phyloP scores from a whole-genome alignment of 2,113 vertebrate genomes.

The Gadus chalcogrammus region DNA sequence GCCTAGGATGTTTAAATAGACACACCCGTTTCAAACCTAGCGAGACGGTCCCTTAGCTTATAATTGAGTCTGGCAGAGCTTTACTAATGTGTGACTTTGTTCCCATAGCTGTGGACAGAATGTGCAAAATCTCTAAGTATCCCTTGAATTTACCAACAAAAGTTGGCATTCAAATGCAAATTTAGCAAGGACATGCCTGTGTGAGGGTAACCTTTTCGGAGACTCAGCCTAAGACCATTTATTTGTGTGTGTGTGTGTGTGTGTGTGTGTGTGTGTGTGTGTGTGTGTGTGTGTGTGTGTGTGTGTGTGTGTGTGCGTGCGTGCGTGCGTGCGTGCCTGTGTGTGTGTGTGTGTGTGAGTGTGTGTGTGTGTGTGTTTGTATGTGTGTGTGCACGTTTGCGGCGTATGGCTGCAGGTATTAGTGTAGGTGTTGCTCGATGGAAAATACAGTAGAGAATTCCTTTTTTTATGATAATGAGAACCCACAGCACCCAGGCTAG shows the following conservation, averaged over 20 bases:
- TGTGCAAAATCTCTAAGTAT: constrained; percentile 68
- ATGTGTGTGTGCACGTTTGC: neutral
- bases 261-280: constrained; percentile 18
- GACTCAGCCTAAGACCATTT: constrained; percentile 10
- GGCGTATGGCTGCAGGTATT: constrained; percentile 2
- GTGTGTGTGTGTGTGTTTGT: constrained; percentile 1
- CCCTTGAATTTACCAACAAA: constrained; percentile 75
- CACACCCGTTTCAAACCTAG: constrained; percentile 46
- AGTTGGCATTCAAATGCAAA: constrained; percentile 75
- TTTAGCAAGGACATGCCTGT: constrained; percentile 60
- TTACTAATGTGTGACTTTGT: constrained; percentile 68
- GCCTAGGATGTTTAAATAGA: constrained; percentile 43
- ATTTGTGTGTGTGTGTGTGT: constrained; percentile 11
- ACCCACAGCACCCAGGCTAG: constrained; percentile 21
- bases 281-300: constrained; percentile 6
- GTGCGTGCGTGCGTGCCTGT: constrained; percentile 8
- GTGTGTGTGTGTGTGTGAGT: neutral
- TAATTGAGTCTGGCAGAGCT: constrained; percentile 68
- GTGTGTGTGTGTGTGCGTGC: constrained; percentile 5
- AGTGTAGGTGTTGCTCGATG: neutral
- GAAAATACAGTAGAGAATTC: constrained; percentile 60
- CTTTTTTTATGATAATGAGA: constrained; percentile 62
- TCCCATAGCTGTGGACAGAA: constrained; percentile 59
- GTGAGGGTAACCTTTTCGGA: constrained; percentile 59
- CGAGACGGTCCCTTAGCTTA: constrained; percentile 55